Conservation (phyloP, 2,888 invertebrate genomes). For the Crematogaster levior region DNA sequence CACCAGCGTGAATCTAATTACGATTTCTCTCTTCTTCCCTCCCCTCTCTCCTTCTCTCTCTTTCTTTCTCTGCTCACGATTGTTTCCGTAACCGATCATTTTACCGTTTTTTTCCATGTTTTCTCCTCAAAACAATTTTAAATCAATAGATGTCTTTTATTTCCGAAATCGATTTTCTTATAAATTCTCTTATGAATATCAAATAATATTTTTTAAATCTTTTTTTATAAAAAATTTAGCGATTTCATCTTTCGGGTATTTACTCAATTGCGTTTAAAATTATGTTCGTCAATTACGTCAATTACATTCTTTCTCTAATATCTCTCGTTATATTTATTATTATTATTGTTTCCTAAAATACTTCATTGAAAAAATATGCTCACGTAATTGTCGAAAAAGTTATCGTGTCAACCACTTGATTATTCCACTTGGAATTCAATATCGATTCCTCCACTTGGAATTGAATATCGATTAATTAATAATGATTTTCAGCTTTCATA, state of each 20-base stretch:
- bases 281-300: no score
- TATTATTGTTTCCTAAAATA: neutral
- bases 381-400: neutral
- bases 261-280: neutral
- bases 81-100: neutral
- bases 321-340: neutral
- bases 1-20: conserved; percentile 72
- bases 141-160: conserved; percentile 12
- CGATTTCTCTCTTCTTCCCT: conserved; percentile 50
- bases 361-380: neutral
- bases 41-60: neutral
- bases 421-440: conserved; percentile 3
- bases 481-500: neutral
- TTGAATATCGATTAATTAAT: conserved; percentile 16
- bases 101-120: neutral
- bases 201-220: neutral
- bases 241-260: neutral
- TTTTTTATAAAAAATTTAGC: neutral
- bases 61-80: neutral
- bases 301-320: neutral
- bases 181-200: neutral
- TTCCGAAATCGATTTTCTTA: conserved; percentile 30
- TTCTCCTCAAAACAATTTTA: neutral
- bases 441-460: conserved; percentile 4
- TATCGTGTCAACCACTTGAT: neutral